phyloP scores from a whole-genome alignment of 2,797 vertebrate species.

The Philypnodon macrostomus region DNA sequence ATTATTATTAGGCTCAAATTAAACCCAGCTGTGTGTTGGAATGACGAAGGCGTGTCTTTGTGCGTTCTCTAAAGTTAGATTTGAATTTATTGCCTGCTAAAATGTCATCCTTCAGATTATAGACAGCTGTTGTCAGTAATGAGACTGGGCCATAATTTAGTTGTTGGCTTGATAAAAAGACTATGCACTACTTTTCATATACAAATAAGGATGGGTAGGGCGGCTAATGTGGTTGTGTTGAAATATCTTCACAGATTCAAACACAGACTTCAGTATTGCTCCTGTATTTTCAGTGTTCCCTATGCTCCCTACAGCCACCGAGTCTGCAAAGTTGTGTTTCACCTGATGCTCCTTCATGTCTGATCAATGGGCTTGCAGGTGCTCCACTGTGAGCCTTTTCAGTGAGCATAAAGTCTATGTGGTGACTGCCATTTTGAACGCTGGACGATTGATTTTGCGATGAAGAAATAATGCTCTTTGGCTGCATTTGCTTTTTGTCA shows the following conservation, averaged over 20 bases:
- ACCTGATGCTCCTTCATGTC: constrained; percentile 1
- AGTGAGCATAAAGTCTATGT: background rate
- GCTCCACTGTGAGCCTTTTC: background rate
- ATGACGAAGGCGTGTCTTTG: constrained; percentile 34
- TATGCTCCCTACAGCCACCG: background rate
- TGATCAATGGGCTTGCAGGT: constrained; percentile 6
- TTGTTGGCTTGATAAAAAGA: background rate
- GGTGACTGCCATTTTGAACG: background rate
- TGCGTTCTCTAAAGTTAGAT: constrained; percentile 22
- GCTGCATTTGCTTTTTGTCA: too few relatives aligned
- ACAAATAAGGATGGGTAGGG: constrained; percentile 4
- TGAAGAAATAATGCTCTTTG: too few relatives aligned
- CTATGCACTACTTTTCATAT: constrained; percentile 4
- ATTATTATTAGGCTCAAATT: constrained; percentile 12
- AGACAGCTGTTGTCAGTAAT: constrained; percentile 5
- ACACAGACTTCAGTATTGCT: background rate
- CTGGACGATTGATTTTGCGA: background rate
- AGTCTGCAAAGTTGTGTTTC: constrained; percentile 1
- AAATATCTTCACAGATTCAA: background rate
- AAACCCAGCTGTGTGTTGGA: constrained; percentile 39
- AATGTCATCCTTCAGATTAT: constrained; percentile 17
- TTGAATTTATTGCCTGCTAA: constrained; percentile 35
- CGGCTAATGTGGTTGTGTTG: constrained; percentile 18
- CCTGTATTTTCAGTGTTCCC: background rate
- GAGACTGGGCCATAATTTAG: background rate